These are phyloP conservation scores for Caenorhabditis auriculariae DNA, from an alignment of 2,888 invertebrate species.

Conservation along the genomic window DNA sequence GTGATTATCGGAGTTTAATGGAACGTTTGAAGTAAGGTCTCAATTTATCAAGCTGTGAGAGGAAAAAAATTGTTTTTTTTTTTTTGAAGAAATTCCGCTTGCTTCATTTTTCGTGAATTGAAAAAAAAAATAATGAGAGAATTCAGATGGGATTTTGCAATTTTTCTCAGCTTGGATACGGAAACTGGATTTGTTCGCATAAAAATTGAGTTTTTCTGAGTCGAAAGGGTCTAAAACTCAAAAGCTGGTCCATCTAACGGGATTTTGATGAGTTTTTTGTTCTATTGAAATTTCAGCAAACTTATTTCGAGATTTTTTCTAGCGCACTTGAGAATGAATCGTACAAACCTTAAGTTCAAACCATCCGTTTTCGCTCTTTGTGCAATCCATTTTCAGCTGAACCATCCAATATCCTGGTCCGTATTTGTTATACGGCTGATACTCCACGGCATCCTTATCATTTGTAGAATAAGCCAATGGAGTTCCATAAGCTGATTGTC, in stretches of 20 bases:
- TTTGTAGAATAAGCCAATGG: conserved; percentile 59
- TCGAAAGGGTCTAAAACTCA: not conserved
- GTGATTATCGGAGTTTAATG: not conserved
- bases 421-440: conserved; percentile 62
- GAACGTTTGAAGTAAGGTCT: too few species aligned
- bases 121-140: not conserved
- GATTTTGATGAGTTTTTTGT: not conserved
- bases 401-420: conserved; percentile 66
- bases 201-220: not conserved
- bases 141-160: too few species aligned
- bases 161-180: too few species aligned
- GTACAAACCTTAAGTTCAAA: conserved; percentile 65
- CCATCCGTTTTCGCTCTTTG: conserved; percentile 64
- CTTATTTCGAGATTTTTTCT: not conserved
- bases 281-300: not conserved
- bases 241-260: too few species aligned
- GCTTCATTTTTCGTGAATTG: not conserved
- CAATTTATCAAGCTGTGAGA: not conserved
- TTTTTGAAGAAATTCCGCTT: conserved; percentile 1
- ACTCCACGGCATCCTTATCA: conserved; percentile 54
- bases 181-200: too few species aligned
- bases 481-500: conserved; percentile 47
- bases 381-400: conserved; percentile 66
- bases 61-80: not conserved
- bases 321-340: too few species aligned